Conservation (phyloP, 2,888 invertebrate species). For the Drosophila demipolita region DNA sequence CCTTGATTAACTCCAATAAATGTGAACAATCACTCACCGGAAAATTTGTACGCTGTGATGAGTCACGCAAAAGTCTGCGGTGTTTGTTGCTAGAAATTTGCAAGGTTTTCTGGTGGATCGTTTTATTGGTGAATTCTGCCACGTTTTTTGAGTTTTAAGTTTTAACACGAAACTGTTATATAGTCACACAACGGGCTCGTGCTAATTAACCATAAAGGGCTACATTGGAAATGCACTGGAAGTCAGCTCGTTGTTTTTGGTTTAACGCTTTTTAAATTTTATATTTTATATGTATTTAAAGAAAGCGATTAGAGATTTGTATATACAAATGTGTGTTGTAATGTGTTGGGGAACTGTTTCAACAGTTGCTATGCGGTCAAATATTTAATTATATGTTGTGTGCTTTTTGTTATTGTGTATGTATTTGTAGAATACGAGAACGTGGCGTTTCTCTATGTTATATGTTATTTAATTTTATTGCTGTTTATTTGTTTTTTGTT, state of each 20-base stretch:
- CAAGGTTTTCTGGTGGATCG: conserved; percentile 13
- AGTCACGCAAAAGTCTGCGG: conserved; percentile 54
- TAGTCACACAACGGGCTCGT: conserved; percentile 81
- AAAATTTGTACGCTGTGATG: conserved; percentile 67
- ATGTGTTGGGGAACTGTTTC: neutral
- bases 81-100: conserved; percentile 30
- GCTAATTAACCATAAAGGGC: conserved; percentile 80
- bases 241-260: conserved; percentile 31
- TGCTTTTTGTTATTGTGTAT: neutral
- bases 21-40: conserved; percentile 68
- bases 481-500: conserved; percentile 29
- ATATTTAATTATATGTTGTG: conserved; percentile 66
- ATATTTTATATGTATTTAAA: conserved; percentile 9
- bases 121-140: conserved; percentile 35
- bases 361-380: conserved; percentile 63
- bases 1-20: conserved; percentile 2
- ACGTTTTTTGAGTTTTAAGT: conserved; percentile 33
- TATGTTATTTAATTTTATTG: conserved; percentile 20
- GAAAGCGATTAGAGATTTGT: conserved; percentile 28
- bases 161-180: conserved; percentile 82
- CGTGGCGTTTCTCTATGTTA: conserved; percentile 65
- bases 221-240: conserved; percentile 80
- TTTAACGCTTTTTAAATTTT: conserved; percentile 7
- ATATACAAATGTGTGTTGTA: conserved; percentile 1
- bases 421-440: conserved; percentile 60